These are phyloP conservation scores for Tethya wilhelma DNA, from an alignment of 37 sponge, comb jelly and placozoan genomes.

Conservation along the genomic window DNA sequence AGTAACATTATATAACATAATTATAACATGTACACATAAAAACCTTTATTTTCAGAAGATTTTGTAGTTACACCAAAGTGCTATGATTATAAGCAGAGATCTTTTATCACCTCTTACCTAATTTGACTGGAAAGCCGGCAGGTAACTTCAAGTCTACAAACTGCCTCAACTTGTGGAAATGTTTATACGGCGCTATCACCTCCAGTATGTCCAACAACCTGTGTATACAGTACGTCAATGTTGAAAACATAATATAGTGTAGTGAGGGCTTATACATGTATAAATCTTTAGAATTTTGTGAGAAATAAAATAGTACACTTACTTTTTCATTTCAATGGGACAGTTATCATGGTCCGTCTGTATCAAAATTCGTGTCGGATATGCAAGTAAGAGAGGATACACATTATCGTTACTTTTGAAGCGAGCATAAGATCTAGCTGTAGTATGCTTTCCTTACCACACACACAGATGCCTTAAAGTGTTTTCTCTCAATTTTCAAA, in stretches of 20 bases:
- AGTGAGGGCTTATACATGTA: background rate
- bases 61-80: too few relatives aligned
- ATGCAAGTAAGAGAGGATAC: background rate
- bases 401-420: too few relatives aligned
- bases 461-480: conserved; percentile 77
- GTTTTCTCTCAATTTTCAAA: conserved; percentile 76
- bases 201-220: conserved; percentile 89
- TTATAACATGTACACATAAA: too few relatives aligned
- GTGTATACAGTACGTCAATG: background rate
- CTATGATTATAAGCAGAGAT: too few relatives aligned
- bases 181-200: conserved; percentile 90
- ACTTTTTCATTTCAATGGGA: conserved; percentile 78
- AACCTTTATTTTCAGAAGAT: too few relatives aligned
- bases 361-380: background rate
- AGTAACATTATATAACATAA: too few relatives aligned
- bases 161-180: conserved; percentile 88
- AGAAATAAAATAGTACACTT: conserved; percentile 25
- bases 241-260: background rate
- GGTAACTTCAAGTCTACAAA: conserved; percentile 88
- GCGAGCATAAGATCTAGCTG: background rate
- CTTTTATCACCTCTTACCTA: conserved; percentile 79
- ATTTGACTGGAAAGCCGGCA: conserved; percentile 92
- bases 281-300: background rate
- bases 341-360: conserved; percentile 77
- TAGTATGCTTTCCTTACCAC: conserved; percentile 47